Evolutionary conservation across 2,797 vertebrate species (phyloP).

Genomic region (Aeoliscus strigatus): DNA sequence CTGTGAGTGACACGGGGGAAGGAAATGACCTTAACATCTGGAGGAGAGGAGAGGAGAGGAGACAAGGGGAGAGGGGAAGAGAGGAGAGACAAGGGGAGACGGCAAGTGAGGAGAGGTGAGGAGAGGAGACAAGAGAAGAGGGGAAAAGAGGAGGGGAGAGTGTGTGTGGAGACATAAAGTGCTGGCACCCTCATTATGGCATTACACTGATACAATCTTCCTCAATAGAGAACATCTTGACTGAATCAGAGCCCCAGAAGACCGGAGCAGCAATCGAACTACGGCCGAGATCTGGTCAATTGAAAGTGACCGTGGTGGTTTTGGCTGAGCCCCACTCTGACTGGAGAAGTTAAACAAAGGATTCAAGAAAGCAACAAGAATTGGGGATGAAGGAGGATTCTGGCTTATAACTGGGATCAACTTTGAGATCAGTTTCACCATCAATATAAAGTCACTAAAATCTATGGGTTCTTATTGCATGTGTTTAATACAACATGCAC

Average conservation of each 20-base stretch:
- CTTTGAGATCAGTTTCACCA: slow-evolving; percentile 32
- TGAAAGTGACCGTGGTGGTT: slow-evolving; percentile 60
- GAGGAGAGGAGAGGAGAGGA: slow-evolving; percentile 14
- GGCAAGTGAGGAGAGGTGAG: slow-evolving; percentile 27
- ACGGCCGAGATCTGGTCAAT: slow-evolving; percentile 31
- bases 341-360: slow-evolving; percentile 42
- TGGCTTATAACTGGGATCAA: slow-evolving; percentile 26
- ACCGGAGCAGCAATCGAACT: slow-evolving; percentile 36
- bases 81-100: slow-evolving; percentile 15
- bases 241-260: slow-evolving; percentile 34
- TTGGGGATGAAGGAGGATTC: slow-evolving; percentile 17
- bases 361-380: slow-evolving; percentile 30
- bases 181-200: slow-evolving; percentile 33
- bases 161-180: slow-evolving; percentile 28
- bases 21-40: slow-evolving; percentile 51
- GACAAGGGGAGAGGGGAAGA: slow-evolving; percentile 5
- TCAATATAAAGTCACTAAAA: slow-evolving; percentile 17
- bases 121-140: slow-evolving; percentile 7
- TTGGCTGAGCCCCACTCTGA: slow-evolving; percentile 38
- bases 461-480: slow-evolving; percentile 11
- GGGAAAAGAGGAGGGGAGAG: slow-evolving; percentile 7
- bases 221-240: slow-evolving; percentile 57
- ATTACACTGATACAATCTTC: slow-evolving; percentile 25
- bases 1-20: slow-evolving; percentile 8
- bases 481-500: slow-evolving; percentile 5